Evolutionary conservation across 2,113 vertebrate genomes (phyloP), one percentile per base, ranked within the genome.

Genomic region (Dipodomys stephensi): DNA sequence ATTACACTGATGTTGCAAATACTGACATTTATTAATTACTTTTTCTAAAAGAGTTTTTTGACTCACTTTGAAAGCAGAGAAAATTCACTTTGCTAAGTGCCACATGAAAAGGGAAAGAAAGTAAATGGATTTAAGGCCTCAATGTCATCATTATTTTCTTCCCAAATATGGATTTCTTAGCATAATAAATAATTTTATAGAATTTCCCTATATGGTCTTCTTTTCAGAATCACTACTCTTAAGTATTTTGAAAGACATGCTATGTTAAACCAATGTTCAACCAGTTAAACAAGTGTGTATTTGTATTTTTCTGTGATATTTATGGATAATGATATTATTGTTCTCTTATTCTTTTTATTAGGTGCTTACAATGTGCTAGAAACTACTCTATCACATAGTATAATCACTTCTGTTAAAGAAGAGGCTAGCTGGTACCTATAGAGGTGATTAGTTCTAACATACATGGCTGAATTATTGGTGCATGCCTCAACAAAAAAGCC

Each of bases 21-120:
- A 80, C 18, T 69, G 13, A 71, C 4, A 0, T 79, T 81, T 92
- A 32, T 64, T 85, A 90, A 82, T 95, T 65, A 49, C 64, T 91
- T 82, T 86, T 73, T 60, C 39, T 30, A 69, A 83, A 82, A 72
- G 35, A 53, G 7, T 62, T 12, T 57, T 86, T 91, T 23, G 44
- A 35, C 32, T 78, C 8, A 46, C 3, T 15, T 79, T 91, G 71
- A 23, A 10, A 80, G 30, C 57, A 78, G 39, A 60, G 30, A 49
- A 87, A 84, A 83, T 73, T 90, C 13, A 60, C 83, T 83, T 92
- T 49, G 6, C n/a, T 87, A 76, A 62, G 49, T 91, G 32, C 77
- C 78, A 74, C 27, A 60, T 49, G 39, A 67, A 19, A 49, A 76
- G 87, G 23, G 46, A 1, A 77, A 68, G 2, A 69, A 71, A 35